phyloP scores from a whole-genome alignment of 1,140 invertebrate species.

The Neocloeon triangulifer region DNA sequence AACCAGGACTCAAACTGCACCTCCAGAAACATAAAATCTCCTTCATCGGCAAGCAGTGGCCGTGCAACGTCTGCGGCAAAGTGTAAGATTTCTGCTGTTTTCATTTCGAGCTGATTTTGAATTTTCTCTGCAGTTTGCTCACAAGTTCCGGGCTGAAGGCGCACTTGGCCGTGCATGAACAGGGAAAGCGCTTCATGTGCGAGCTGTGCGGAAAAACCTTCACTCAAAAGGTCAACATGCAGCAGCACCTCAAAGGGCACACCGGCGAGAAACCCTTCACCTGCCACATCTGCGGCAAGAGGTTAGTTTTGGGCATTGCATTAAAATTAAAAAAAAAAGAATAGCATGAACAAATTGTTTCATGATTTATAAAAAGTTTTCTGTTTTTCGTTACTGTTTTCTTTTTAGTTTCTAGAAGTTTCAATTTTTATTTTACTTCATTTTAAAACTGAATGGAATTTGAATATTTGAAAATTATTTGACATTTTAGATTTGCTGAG shows the following conservation, averaged over 20 bases:
- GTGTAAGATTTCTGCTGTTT: conserved; percentile 20
- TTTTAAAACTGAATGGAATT: no score
- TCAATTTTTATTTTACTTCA: no score
- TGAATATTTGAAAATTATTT: no score
- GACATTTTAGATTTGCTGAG: conserved; percentile 20
- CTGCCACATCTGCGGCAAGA: conserved; percentile 1
- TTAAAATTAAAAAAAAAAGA: no score
- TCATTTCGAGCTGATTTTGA: no score
- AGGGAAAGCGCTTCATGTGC: conserved; percentile 12
- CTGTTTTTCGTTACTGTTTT: no score
- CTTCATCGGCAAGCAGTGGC: conserved; percentile 16
- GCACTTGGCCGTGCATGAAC: conserved; percentile 19
- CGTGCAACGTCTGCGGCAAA: conserved; percentile 25
- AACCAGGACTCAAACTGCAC: conserved; percentile 16
- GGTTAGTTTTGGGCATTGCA: background rate
- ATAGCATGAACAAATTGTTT: no score
- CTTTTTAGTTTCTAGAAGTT: no score
- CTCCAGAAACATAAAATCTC: conserved; percentile 16
- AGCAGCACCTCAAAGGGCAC: conserved; percentile 32
- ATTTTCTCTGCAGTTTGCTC: conserved; percentile 16
- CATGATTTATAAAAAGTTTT: conserved; percentile 5
- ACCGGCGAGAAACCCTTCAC: conserved; percentile 28
- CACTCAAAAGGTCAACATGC: conserved; percentile 27
- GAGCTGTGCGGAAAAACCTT: conserved; percentile 21
- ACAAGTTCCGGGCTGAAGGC: conserved; percentile 21